Percentiles rank a stretch among this genome's conserved stretches.
phyloP scores from a whole-genome alignment of 2,113 vertebrate species.

The Physeter macrocephalus region DNA sequence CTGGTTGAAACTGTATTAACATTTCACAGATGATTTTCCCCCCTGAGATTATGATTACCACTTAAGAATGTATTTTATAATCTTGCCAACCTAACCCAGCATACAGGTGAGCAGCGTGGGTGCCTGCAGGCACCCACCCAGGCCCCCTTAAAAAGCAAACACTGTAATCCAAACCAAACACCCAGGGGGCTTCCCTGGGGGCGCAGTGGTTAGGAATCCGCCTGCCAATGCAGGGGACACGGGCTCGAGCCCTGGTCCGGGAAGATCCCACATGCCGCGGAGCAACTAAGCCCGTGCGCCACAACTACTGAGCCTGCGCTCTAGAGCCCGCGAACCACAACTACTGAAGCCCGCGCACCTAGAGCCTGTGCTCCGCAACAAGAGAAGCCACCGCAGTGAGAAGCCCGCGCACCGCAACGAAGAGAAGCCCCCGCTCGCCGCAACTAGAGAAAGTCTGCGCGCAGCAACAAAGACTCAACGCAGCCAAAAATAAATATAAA shows the following conservation, averaged over 20 bases:
- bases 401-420: rapidly evolving
- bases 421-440: rapidly evolving
- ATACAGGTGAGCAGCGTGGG: background rate
- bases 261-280: background rate
- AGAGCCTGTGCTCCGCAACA: background rate
- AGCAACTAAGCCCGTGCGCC: background rate
- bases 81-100: background rate
- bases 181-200: background rate
- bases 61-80: background rate
- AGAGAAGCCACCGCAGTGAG: background rate
- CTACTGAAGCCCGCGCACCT: no score
- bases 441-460: background rate
- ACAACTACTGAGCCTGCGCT: no score
- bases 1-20: background rate
- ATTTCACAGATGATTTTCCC: background rate
- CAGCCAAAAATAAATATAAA: background rate
- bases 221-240: background rate
- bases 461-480: background rate
- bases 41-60: background rate
- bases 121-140: background rate
- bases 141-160: background rate
- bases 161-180: background rate
- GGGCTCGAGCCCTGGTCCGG: background rate
- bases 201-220: background rate
- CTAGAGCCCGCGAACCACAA: no score